Percentiles rank a stretch among this genome's conserved stretches.
Evolutionary conservation across 1,140 invertebrate genomes (phyloP).

Genomic region (Diploscapter pachys): DNA sequence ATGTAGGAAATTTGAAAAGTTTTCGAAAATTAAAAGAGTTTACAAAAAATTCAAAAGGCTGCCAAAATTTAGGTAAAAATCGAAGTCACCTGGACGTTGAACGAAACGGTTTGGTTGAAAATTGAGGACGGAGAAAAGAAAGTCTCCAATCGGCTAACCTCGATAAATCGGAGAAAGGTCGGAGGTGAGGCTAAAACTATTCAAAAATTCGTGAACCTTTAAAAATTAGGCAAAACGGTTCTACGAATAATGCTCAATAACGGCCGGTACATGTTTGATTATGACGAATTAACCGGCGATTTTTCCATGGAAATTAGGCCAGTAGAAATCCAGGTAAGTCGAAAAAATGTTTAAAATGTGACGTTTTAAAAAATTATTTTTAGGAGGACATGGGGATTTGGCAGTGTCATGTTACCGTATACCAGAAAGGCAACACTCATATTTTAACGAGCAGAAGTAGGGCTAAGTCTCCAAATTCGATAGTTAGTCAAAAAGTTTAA

Average conservation of each 20-base stretch:
- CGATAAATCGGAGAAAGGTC: constrained; percentile 23
- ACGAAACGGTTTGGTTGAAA: constrained; percentile 36
- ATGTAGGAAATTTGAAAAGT: constrained; percentile 14
- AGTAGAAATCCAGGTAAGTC: constrained; percentile 12
- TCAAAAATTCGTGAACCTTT: not conserved
- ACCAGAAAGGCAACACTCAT: constrained; percentile 26
- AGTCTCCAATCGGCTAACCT: constrained; percentile 23
- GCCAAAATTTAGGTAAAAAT: constrained; percentile 14
- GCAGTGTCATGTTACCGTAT: constrained; percentile 35
- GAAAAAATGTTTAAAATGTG: not conserved
- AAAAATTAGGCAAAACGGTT: constrained; percentile 24
- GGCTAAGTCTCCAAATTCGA: not conserved
- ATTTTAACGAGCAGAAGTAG: constrained; percentile 27
- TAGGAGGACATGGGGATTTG: constrained; percentile 26
- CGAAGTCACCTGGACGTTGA: constrained; percentile 36
- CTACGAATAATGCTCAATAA: constrained; percentile 27
- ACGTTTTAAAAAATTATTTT: constrained; percentile 13
- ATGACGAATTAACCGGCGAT: constrained; percentile 35
- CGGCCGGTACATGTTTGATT: constrained; percentile 35
- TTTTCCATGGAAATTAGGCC: constrained; percentile 37
- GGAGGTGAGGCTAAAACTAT: constrained; percentile 19
- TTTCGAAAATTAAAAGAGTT: not conserved
- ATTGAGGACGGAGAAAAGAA: constrained; percentile 29
- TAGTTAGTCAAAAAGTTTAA: not conserved
- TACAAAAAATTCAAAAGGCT: not conserved